Percentiles rank a stretch among this genome's conserved stretches.
These are phyloP conservation scores for Ischnura elegans DNA, from an alignment of 2,888 invertebrate genomes.

Conservation along the genomic window DNA sequence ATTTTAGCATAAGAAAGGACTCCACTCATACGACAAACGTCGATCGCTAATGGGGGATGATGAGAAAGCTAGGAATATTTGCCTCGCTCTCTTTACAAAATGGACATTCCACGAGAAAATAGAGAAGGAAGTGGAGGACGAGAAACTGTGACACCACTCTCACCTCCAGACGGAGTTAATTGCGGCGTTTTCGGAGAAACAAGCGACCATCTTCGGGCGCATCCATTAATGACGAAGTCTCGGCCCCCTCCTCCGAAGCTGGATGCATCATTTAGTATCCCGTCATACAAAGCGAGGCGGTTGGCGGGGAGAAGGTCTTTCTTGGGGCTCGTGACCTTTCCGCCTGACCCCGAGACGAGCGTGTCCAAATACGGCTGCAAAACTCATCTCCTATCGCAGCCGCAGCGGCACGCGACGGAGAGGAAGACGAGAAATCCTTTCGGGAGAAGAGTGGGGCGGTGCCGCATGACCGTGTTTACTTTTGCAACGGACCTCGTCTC, in stretches of 20 bases:
- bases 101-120: not conserved
- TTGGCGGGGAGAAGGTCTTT: not conserved
- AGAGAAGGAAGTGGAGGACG: not conserved
- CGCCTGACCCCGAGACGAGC: not conserved
- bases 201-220: not conserved
- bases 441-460: too few relatives aligned
- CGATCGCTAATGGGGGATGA: too few relatives aligned
- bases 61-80: not conserved
- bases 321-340: not conserved
- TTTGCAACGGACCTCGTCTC: too few relatives aligned
- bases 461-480: not conserved
- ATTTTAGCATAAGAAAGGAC: too few relatives aligned
- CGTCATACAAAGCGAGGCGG: not conserved
- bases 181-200: not conserved
- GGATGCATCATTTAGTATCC: conserved; percentile 35
- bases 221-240: not conserved
- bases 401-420: conserved; percentile 1
- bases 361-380: not conserved
- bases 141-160: not conserved
- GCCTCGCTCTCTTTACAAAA: not conserved
- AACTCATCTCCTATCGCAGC: not conserved
- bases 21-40: too few relatives aligned
- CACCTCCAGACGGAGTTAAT: not conserved
- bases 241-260: not conserved
- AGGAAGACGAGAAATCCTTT: not conserved